Percentiles rank a stretch among this genome's conserved stretches.
Evolutionary conservation across 2,888 invertebrate genomes (phyloP).

Genomic region (Coronaproctus castanopsis): DNA sequence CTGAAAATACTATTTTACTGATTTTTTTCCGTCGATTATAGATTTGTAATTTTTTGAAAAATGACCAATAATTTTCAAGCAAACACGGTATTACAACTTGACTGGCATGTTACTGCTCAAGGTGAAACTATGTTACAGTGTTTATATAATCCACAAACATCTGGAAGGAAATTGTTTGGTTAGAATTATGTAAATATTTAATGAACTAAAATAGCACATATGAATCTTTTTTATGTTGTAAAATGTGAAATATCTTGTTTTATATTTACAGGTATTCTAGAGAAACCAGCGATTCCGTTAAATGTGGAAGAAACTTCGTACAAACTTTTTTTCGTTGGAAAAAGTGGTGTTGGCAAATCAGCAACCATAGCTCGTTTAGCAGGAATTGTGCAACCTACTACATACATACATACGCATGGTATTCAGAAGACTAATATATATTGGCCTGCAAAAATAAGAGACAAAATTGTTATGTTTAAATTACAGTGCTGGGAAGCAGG

Average conservation of each 20-base stretch:
- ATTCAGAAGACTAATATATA: slow-evolving; percentile 33
- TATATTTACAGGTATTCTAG: slow-evolving; percentile 32
- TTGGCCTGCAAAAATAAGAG: slow-evolving; percentile 36
- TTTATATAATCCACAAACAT: slow-evolving; percentile 22
- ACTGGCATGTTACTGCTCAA: slow-evolving; percentile 25
- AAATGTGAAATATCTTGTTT: no score
- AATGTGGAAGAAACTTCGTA: slow-evolving; percentile 34
- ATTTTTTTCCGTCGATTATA: no score
- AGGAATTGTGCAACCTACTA: slow-evolving; percentile 24
- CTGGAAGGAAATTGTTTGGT: slow-evolving; percentile 22
- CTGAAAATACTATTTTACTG: no score
- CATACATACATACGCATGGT: slow-evolving; percentile 30
- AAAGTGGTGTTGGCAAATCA: slow-evolving; percentile 34
- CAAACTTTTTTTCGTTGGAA: slow-evolving; percentile 34
- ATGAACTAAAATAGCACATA: no score
- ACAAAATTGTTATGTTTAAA: slow-evolving; percentile 33
- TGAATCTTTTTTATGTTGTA: no score
- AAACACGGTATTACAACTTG: slow-evolving; percentile 15
- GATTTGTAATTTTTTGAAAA: no score
- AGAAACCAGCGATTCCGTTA: slow-evolving; percentile 31
- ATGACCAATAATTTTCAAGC: no score
- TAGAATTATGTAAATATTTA: no score
- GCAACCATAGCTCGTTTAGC: slow-evolving; percentile 31
- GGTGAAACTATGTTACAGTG: slow-evolving; percentile 24
- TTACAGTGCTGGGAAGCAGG: slow-evolving; percentile 38